Evolutionary conservation across 2,113 vertebrate genomes (phyloP), one percentile per base, ranked within the genome.

Genomic region (Poeciliopsis turrubarensis): DNA sequence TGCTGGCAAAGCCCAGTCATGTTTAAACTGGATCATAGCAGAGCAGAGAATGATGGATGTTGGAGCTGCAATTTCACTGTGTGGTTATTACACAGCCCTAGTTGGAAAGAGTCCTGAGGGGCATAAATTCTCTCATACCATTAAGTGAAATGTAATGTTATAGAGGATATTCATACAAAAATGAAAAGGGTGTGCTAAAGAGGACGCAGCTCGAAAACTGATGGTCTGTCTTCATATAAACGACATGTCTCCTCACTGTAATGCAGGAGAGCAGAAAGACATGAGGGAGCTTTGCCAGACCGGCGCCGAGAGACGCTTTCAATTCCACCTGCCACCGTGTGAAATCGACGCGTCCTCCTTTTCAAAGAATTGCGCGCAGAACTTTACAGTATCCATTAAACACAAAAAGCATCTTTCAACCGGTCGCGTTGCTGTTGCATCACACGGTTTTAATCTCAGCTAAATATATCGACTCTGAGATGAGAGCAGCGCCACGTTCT

Each of bases 391-490:
- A 80, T 60, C 79, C 79, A 81, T 63, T 73, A 80, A 80, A 82
- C 67, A 61, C 34, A 76, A 78, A 80, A 72, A 83, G 65, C 63
- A 74, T 86, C 84, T 92, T 91, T 87, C 82, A 86, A 39, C 66
- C 77, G 11, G 81, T 84, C 83, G 80, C 86, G 82, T 79, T 77
- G 75, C 62, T 65, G 74, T 91, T 87, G 87, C 89, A 75, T 92
- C 89, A 87, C 87, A 76, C 82, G 83, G 70, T 61, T 60, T 89
- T 87, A 90, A 92, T 91, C 87, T 85, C 68, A 54, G 85, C 90
- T 89, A 87, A 90, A 93, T 93, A 88, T 91, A 88, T 75, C 71
- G 25, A 60, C 34, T 62, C 75, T 67, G 77, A 76, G 77, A 89
- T 76, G 85, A 88, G 83, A 89, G 82, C 68, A 89, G 80, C 70